Evolutionary conservation across 2,888 invertebrate species (phyloP).

Genomic region (Tinea trinotella): DNA sequence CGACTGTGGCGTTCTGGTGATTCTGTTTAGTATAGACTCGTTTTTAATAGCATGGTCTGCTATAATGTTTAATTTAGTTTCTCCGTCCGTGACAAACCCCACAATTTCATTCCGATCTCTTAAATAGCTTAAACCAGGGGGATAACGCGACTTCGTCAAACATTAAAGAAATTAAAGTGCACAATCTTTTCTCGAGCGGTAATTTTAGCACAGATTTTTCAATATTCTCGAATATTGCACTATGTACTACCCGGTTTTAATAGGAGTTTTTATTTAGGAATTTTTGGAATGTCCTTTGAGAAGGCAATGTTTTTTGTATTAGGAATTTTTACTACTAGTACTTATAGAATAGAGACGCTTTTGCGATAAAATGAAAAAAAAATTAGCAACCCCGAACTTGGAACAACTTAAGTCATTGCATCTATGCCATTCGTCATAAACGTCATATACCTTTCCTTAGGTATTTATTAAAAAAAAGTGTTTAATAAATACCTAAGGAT

Average conservation of each 20-base stretch:
- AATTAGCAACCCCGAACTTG: no score
- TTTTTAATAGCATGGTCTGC: constrained; percentile 18
- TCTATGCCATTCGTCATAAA: no score
- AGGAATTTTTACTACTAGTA: no score
- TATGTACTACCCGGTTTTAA: neutral
- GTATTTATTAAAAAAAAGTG: no score
- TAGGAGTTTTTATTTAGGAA: neutral
- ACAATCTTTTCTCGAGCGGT: neutral
- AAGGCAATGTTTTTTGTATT: no score
- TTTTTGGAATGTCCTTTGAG: neutral
- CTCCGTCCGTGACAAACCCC: neutral
- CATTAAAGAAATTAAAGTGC: constrained; percentile 1
- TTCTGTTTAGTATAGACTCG: constrained; percentile 1
- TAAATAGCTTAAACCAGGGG: neutral
- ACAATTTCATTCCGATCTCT: neutral
- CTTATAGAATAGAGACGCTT: no score
- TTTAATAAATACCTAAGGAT: no score
- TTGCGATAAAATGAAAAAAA: no score
- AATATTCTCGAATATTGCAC: neutral
- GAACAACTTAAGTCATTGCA: no score
- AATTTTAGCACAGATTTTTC: neutral
- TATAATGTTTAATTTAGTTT: neutral
- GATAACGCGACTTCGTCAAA: constrained; percentile 1
- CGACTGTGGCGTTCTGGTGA: constrained; percentile 17
- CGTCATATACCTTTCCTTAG: no score